Conservation (phyloP, 2,797 vertebrate species). For the Eupleurogrammus muticus region DNA sequence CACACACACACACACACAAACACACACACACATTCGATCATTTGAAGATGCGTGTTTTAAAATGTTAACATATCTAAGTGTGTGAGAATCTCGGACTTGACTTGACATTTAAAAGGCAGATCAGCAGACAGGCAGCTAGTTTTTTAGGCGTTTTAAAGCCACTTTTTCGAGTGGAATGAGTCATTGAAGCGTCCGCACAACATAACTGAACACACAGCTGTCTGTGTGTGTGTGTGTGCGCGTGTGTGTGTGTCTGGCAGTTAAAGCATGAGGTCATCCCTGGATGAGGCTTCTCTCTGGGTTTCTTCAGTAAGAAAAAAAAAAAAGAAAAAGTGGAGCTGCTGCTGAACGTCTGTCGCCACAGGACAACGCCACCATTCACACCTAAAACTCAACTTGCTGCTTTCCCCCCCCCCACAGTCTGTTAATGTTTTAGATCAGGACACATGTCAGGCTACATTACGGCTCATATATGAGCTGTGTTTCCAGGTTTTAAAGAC, state of each 20-base stretch:
- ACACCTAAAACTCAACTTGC: conserved; percentile 1
- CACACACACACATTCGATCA: not conserved
- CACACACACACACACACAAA: conserved; percentile 11
- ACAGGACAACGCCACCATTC: conserved; percentile 27
- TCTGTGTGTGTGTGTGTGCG: conserved; percentile 15
- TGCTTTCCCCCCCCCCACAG: not conserved
- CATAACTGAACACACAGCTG: no score
- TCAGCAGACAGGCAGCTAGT: not conserved
- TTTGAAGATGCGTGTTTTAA: not conserved
- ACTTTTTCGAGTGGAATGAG: conserved; percentile 32
- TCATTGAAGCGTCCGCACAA: conserved; percentile 29
- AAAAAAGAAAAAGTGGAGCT: conserved; percentile 10
- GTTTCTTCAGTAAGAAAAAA: conserved; percentile 17
- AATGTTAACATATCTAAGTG: not conserved
- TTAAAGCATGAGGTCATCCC: conserved; percentile 49
- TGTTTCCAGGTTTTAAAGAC: not conserved
- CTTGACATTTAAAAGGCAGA: not conserved
- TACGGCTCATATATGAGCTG: not conserved
- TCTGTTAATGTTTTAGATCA: conserved; percentile 12
- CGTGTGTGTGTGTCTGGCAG: conserved; percentile 11
- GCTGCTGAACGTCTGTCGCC: not conserved
- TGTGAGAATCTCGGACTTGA: not conserved
- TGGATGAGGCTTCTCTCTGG: conserved; percentile 22
- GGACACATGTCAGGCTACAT: not conserved
- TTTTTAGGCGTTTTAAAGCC: conserved; percentile 15